Base-by-base conservation (phyloP, 2,797 vertebrate species). In the Tokudaia tokunoshimensis region DNA sequence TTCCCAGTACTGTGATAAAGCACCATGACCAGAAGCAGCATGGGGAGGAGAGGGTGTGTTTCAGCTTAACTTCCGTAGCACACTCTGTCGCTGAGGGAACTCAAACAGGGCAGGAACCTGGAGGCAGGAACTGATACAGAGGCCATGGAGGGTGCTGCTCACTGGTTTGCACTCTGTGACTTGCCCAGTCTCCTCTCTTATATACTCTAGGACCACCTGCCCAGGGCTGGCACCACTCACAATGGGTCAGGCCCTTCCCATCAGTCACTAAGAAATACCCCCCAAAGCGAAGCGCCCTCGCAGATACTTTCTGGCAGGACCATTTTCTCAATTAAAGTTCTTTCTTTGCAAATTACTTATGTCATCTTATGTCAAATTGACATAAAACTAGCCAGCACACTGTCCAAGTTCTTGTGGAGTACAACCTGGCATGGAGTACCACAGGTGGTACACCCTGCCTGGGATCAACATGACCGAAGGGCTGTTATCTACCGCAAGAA, bases 391-490 rank as follows among this genome's bases (percentile, higher is more conserved):
- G 26, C 26, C 5, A 15, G 41, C 82, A 65, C 41, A 50, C 44
- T 85, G 44, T 31, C 67, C n/a, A 24, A 2, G 63, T 63, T 85
- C 59, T 81, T 17, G 52, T 79, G 61, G 47, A 29, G 37, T 15
- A 59, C 55, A 88, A 1, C 22, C 75, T 59, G 14, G 41, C 76
- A 70, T 3, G 31, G 47, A 47, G 79, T 0, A 4, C 13, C 83
- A 63, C 15, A 44, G 26, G 1, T 47, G 50, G 0, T 81, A 34
- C 41, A 41, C 20, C 61, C 61, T 19, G 37, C 76, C 52, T 78
- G 55, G 31, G 80, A 41, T 9, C 0, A 0, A 44, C 0, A 0
- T 52, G 3, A 47, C 70, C 55, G 2, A 50, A 72, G 26, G 47
- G 26, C 50, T 26, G 31, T 63, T 44, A 13, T 1, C 76, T n/a